Conservation (phyloP, 2,113 vertebrate genomes). For the Bos indicus region DNA sequence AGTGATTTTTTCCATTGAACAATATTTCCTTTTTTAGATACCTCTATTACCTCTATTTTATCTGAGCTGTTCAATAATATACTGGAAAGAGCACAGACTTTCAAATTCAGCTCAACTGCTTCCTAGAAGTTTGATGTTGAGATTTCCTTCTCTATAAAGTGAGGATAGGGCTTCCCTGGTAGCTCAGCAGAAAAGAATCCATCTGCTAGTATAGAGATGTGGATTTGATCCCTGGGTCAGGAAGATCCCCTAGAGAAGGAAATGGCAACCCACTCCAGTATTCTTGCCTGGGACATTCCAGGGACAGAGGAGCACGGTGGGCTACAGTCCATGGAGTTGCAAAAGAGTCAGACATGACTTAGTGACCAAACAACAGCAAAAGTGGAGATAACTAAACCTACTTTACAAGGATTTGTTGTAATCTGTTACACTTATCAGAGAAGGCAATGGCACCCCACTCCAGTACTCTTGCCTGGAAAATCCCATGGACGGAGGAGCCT, state of each 20-base stretch:
- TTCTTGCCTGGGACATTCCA: not conserved
- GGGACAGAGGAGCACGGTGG: not conserved
- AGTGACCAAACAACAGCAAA: not conserved
- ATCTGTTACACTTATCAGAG: not conserved
- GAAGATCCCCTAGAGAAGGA: not conserved
- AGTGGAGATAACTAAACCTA: not conserved
- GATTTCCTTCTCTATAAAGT: not conserved
- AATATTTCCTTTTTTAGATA: not conserved
- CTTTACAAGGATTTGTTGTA: not conserved
- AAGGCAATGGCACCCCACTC: too few species aligned
- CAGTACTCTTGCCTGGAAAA: too few species aligned
- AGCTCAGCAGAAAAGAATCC: not conserved
- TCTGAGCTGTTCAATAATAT: not conserved
- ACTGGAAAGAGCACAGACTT: not conserved
- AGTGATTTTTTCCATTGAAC: not conserved
- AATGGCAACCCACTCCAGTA: not conserved
- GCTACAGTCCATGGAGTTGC: not conserved
- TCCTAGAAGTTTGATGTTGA: not conserved
- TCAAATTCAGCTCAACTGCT: not conserved
- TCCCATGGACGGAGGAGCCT: too few species aligned
- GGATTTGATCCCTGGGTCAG: not conserved
- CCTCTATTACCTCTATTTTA: not conserved
- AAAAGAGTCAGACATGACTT: not conserved
- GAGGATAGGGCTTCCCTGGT: not conserved
- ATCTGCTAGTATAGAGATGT: not conserved